Evolutionary conservation across 2,113 vertebrate species (phyloP), one percentile per base, ranked within the genome.

Genomic region (Collichthys lucidus): DNA sequence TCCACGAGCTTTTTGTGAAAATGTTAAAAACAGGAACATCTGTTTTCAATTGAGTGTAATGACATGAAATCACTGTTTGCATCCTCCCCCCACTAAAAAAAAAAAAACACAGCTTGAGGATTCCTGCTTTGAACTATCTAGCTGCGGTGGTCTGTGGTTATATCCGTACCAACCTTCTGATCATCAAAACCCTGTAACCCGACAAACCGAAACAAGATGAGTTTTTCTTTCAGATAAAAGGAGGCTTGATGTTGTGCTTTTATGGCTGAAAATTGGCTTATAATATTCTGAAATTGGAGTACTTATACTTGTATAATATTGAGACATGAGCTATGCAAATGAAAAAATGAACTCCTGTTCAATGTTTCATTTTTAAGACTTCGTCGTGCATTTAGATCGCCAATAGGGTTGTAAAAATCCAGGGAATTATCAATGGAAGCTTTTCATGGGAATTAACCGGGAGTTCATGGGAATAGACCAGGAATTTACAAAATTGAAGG

Each of bases 91-190:
- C 4, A 50, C 3, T 26, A 16, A 31, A 42, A 40, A 49, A 9
- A 40, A 8, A 40, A 8, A 40, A 8, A 8, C 35, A 40, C 35
- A 14, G 22, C 24, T 73, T 50, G 12, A 49, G 19, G 44, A 22
- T 52, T n/a, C 11, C 44, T 73, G 8, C n/a, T 61, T 70, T 76
- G 22, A 75, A 47, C 69, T 74, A 22, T 40, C 29, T 11, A 17
- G 42, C 20, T 24, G 46, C 35, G 0, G 15, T 19, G 12, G 44
- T 35, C 31, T 64, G 42, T 59, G 62, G 50, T 69, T 73, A 1
- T 40, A 64, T 65, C 29, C 19, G 74, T 61, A 57, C 11, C 64
- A 22, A 19, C 8, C n/a, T n/a, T 49, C 62, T 50, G 35, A 61
- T 55, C 47, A 42, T 68, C n/a, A 29, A 31, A 60, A 12, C 17